These are phyloP conservation scores for Liposcelis brunnea DNA, from an alignment of 2,888 invertebrate genomes.

Conservation along the genomic window DNA sequence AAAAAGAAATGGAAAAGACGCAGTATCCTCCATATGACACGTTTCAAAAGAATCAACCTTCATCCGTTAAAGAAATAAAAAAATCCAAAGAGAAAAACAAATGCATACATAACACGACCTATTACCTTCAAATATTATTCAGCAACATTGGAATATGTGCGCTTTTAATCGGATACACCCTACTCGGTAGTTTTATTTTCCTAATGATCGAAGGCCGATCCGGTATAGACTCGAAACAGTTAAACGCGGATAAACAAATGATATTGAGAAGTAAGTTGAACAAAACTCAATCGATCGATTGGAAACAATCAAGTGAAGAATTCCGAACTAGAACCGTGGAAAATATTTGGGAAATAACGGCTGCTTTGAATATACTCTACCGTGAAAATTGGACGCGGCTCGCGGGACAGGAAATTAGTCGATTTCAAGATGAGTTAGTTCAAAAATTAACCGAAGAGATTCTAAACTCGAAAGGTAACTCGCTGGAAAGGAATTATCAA, in stretches of 20 bases:
- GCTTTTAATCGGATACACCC: constrained; percentile 63
- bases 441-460: constrained; percentile 64
- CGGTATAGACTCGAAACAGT: neutral
- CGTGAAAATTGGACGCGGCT: constrained; percentile 77
- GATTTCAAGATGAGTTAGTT: constrained; percentile 69
- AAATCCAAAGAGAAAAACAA: constrained; percentile 1
- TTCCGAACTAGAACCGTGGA: constrained; percentile 56
- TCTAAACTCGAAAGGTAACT: constrained; percentile 22
- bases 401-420: constrained; percentile 57
- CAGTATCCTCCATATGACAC: constrained; percentile 3
- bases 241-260: neutral
- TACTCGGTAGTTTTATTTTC: constrained; percentile 62
- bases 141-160: constrained; percentile 72
- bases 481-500: constrained; percentile 12
- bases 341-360: constrained; percentile 83
- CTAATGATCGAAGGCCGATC: constrained; percentile 56
- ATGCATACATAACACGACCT: constrained; percentile 1
- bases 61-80: neutral
- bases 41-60: neutral
- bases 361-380: constrained; percentile 71
- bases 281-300: constrained; percentile 5
- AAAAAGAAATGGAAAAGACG: neutral
- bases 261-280: neutral
- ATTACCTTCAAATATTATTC: constrained; percentile 23
- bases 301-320: constrained; percentile 31